Evolutionary conservation across 2,888 invertebrate species (phyloP).

Genomic region (Hesperia comma): DNA sequence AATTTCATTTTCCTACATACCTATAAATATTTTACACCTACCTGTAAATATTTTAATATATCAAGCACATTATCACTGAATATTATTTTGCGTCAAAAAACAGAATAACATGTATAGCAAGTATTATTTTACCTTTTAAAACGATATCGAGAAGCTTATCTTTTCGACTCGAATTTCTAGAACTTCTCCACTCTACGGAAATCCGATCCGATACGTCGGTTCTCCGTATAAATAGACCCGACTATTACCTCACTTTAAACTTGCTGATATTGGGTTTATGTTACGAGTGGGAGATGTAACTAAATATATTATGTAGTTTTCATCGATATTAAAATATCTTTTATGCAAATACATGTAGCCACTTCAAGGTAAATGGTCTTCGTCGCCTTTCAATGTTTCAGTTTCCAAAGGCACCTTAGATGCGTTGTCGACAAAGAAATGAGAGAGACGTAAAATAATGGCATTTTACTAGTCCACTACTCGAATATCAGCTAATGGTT

Average conservation of each 20-base stretch:
- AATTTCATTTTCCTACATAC: no score
- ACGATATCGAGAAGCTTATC: constrained; percentile 32
- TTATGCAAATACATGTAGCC: no score
- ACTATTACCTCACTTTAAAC: constrained; percentile 17
- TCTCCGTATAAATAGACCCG: constrained; percentile 18
- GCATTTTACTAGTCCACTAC: no score
- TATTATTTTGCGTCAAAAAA: not conserved
- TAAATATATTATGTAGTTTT: not conserved
- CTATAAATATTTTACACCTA: no score
- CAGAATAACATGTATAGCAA: not conserved
- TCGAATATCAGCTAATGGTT: no score
- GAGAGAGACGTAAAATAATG: no score
- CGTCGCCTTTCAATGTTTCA: no score
- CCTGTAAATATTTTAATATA: no score
- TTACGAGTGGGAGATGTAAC: not conserved
- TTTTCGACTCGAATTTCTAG: constrained; percentile 21
- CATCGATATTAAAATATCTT: not conserved
- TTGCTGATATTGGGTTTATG: constrained; percentile 3
- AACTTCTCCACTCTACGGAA: constrained; percentile 18
- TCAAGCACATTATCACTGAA: no score
- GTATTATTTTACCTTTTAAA: constrained; percentile 5
- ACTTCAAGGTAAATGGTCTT: no score
- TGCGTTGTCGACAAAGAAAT: no score
- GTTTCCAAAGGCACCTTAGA: no score
- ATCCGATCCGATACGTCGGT: constrained; percentile 22